Evolutionary conservation across 2,797 vertebrate species (phyloP).

Genomic region (Streptopelia turtur): DNA sequence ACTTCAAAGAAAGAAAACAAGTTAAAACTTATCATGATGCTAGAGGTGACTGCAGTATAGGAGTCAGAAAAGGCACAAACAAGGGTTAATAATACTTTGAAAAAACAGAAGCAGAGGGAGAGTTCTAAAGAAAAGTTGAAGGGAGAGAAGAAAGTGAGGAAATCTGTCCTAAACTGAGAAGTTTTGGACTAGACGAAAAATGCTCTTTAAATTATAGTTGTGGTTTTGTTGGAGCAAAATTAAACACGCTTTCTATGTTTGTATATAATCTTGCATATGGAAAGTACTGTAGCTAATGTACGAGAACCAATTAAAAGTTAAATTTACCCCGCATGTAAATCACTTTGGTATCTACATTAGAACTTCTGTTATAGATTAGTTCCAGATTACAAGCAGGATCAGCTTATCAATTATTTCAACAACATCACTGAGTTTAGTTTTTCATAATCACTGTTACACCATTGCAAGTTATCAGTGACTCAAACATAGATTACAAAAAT

Average conservation of each 20-base stretch:
- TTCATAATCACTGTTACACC: not conserved
- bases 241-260: not conserved
- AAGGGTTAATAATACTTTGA: conserved; percentile 40
- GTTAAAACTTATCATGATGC: conserved; percentile 69
- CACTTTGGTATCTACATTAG: not conserved
- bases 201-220: not conserved
- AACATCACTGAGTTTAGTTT: not conserved
- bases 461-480: not conserved
- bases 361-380: not conserved
- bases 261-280: not conserved
- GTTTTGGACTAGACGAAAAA: not conserved
- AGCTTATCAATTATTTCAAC: not conserved
- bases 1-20: conserved; percentile 72
- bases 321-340: not conserved
- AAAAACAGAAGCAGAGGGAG: not conserved
- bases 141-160: not conserved
- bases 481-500: not conserved
- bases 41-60: conserved; percentile 45
- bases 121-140: not conserved
- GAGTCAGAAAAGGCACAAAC: conserved; percentile 46
- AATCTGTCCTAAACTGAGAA: not conserved
- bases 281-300: not conserved
- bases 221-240: not conserved
- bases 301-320: not conserved
- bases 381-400: not conserved